Base-by-base conservation (phyloP, 1,140 invertebrate genomes). In the Kradibia gibbosae region DNA sequence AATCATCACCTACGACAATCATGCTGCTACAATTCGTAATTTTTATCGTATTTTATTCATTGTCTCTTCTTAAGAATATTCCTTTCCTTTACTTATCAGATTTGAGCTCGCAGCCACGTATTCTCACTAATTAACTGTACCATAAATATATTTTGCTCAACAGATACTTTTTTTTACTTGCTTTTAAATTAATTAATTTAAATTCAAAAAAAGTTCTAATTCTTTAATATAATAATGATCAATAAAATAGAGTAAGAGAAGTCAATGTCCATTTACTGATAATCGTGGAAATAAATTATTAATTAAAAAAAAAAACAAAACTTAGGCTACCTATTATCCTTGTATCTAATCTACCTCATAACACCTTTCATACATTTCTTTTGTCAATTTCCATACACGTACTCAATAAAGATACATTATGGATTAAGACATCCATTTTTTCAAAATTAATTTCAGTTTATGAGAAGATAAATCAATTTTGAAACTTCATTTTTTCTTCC, bases 31-130 rank as follows among this genome's bases (percentile, higher is more conserved):
- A 67, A 50, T 78, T 79, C 77, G 39, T 48, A 7, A 15, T 48
- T 15, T 13, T 10, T 39, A 20, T 42, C 70, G 70, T 36, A 39
- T 13, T 34, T 48, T 70, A 45, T 42, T 80, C 79, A 45, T 67
- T 81, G 48, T 22, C 48, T 36, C 20, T 48, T 55, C 67, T 80
- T 67, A 55, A 80, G 57, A 75, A 60, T n/a, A 62, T 73, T 81
- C 76, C 76, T 81, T 81, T 81, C 73, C 62, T 42, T 67, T 31
- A 67, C 60, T n/a, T n/a, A n/a, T n/a, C 73, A 71, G 42, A 1
- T 50, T 76, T 57, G 45, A 75, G 34, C 48, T 36, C 10, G 48
- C 17, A 45, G 36, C 22, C 8, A 67, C 73, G 55, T 28, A 53
- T 62, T 36, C 20, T 55, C 57, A 17, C 13, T 53, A 79, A 71